phyloP scores from a whole-genome alignment of 2,888 invertebrate species.

The Eupithecia centaureata region DNA sequence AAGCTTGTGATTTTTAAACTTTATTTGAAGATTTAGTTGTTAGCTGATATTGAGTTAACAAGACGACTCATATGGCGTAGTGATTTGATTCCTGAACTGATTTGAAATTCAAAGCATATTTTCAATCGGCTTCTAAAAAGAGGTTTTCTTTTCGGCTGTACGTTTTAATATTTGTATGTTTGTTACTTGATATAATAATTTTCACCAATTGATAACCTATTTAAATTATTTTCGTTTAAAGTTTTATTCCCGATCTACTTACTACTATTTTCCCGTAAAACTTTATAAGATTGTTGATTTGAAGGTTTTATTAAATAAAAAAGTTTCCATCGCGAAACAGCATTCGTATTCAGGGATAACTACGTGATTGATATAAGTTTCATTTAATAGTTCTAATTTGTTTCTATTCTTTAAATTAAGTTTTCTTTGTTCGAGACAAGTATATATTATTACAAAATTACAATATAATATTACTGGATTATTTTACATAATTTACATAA shows the following conservation, averaged over 20 bases:
- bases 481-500: background rate
- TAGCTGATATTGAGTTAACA: background rate
- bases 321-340: no score
- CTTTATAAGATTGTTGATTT: no score
- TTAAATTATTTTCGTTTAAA: background rate
- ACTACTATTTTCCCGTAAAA: no score
- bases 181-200: background rate
- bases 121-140: background rate
- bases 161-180: no score
- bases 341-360: no score
- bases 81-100: background rate
- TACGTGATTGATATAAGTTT: no score
- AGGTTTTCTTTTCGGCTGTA: background rate
- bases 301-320: no score
- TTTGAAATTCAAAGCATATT: background rate
- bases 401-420: no score
- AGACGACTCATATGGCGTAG: background rate
- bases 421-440: no score
- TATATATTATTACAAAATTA: no score
- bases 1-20: background rate
- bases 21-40: background rate
- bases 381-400: no score
- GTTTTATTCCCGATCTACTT: no score
- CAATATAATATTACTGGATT: background rate
- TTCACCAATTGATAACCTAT: background rate